phyloP scores from a whole-genome alignment of 2,797 vertebrate species.

The Peromyscus nudipes region DNA sequence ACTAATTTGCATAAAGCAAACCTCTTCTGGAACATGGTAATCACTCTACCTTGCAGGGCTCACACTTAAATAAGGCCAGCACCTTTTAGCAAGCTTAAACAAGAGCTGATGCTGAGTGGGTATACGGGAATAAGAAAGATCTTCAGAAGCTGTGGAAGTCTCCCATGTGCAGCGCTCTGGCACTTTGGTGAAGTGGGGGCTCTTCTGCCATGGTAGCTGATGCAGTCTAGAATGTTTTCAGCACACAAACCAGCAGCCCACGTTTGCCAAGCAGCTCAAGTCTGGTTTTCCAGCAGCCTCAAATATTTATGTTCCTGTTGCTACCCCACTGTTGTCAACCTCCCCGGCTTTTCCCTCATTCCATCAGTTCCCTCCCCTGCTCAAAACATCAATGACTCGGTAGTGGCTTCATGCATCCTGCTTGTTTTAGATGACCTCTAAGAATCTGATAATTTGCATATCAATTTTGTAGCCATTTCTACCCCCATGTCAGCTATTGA shows the following conservation, averaged over 20 bases:
- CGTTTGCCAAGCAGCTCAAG: conserved; percentile 6
- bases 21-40: background rate
- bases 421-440: background rate
- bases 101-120: background rate
- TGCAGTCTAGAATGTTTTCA: background rate
- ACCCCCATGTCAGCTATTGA: conserved; percentile 1
- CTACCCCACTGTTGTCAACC: background rate
- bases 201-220: background rate
- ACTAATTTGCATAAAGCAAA: conserved; percentile 46
- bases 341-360: background rate
- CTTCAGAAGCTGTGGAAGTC: background rate
- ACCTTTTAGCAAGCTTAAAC: background rate
- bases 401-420: background rate
- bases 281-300: conserved; percentile 34
- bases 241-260: background rate
- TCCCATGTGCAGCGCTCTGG: background rate
- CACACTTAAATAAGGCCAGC: conserved; percentile 15
- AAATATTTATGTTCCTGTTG: background rate
- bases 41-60: background rate
- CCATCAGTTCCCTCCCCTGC: background rate
- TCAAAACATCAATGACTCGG: background rate
- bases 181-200: background rate
- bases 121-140: background rate
- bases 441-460: background rate
- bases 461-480: background rate